Percentiles rank a stretch among this genome's conserved stretches.
Evolutionary conservation across 2,113 vertebrate genomes (phyloP).

Genomic region (Nycticryphes semicollaris): DNA sequence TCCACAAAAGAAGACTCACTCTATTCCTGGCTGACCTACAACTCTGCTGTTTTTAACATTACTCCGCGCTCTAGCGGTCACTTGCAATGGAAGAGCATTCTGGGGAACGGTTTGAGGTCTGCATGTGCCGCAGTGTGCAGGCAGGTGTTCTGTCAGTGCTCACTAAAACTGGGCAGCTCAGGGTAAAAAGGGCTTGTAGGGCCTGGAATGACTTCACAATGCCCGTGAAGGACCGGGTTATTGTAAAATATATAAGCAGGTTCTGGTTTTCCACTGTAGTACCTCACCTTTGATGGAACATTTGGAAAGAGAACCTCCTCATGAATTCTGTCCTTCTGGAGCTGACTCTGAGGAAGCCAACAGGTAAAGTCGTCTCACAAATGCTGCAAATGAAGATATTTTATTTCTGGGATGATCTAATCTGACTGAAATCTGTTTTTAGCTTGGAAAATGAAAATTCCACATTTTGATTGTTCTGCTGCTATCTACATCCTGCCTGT

Average conservation of each 20-base stretch:
- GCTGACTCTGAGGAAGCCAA: conserved; percentile 70
- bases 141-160: conserved; percentile 43
- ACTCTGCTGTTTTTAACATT: conserved; percentile 52
- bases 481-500: conserved; percentile 27
- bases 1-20: conserved; percentile 32
- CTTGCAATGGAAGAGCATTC: conserved; percentile 31
- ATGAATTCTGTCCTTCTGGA: conserved; percentile 69
- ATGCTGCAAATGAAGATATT: conserved; percentile 66
- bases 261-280: conserved; percentile 74
- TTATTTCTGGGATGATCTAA: conserved; percentile 53
- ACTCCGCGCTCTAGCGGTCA: neutral
- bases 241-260: conserved; percentile 73
- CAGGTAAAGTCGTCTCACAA: conserved; percentile 75
- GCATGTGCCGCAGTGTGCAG: conserved; percentile 22
- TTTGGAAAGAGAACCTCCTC: conserved; percentile 75
- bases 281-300: conserved; percentile 70
- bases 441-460: conserved; percentile 49
- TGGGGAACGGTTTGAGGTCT: conserved; percentile 59
- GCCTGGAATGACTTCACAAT: conserved; percentile 72
- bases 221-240: conserved; percentile 54
- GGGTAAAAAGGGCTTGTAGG: conserved; percentile 64
- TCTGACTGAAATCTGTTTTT: conserved; percentile 67
- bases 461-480: conserved; percentile 19
- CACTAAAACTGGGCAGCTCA: conserved; percentile 42
- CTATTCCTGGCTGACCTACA: conserved; percentile 51